phyloP scores from a whole-genome alignment of 2,888 invertebrate genomes.

The Kryphioiulus occultus region DNA sequence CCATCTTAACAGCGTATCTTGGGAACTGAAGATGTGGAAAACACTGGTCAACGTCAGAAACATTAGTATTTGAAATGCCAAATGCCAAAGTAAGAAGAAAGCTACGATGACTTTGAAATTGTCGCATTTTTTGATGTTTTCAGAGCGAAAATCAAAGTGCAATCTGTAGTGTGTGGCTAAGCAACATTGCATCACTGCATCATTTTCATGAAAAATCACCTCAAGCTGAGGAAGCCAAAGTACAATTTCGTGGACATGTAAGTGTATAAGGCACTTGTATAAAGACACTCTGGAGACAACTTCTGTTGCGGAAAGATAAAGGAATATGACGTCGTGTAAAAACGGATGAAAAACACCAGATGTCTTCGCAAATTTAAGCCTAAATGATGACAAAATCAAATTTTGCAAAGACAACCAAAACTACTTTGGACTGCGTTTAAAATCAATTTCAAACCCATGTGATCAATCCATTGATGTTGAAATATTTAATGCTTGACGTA shows the following conservation, averaged over 20 bases:
- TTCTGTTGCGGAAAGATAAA: neutral
- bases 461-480: no score
- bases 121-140: neutral
- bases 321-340: neutral
- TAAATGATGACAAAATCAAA: neutral
- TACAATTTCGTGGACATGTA: neutral
- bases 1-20: neutral
- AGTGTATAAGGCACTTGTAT: neutral
- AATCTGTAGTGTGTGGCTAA: no score
- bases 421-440: no score
- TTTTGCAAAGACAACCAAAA: neutral
- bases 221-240: no score
- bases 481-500: no score
- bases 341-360: neutral
- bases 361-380: neutral
- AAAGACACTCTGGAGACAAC: neutral
- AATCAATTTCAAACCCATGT: no score
- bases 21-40: neutral
- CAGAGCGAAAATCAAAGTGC: neutral
- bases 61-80: neutral
- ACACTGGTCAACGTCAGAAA: neutral
- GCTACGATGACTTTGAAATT: neutral
- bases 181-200: no score
- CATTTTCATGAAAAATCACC: no score
- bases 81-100: neutral